Evolutionary conservation across 1,140 invertebrate genomes (phyloP).

Genomic region (Dermatophagoides farinae): DNA sequence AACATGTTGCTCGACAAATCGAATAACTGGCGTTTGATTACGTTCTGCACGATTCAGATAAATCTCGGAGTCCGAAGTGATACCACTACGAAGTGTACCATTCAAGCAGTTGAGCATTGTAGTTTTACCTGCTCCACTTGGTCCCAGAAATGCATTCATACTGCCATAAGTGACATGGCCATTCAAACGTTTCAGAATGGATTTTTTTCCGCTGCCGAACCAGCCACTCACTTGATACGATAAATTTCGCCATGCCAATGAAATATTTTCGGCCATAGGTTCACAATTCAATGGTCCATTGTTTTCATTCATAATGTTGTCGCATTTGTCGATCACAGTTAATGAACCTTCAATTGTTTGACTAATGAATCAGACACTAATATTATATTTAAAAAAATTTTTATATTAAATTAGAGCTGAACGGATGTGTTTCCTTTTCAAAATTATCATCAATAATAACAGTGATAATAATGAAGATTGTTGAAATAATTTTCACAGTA

Average conservation of each 20-base stretch:
- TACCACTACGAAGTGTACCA: neutral
- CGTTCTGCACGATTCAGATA: neutral
- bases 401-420: too few species aligned
- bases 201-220: neutral
- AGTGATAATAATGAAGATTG: too few species aligned
- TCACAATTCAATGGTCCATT: too few species aligned
- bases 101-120: constrained; percentile 16
- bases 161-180: neutral
- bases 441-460: too few species aligned
- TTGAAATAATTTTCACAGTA: too few species aligned
- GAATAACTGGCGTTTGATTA: neutral
- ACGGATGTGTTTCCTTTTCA: too few species aligned
- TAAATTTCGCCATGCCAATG: neutral
- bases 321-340: too few species aligned
- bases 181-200: neutral
- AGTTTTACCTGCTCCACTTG: constrained; percentile 21
- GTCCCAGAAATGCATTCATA: constrained; percentile 15
- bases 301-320: too few species aligned
- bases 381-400: too few species aligned
- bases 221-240: neutral
- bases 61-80: neutral
- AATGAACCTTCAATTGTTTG: too few species aligned
- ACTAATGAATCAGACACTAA: too few species aligned
- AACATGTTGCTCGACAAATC: neutral
- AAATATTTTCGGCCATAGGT: neutral